A percentile compares a stretch with the other conserved stretches of the same genome.
Evolutionary conservation across 2,797 vertebrate genomes (phyloP).

Genomic region (Halcyon leucocephala): DNA sequence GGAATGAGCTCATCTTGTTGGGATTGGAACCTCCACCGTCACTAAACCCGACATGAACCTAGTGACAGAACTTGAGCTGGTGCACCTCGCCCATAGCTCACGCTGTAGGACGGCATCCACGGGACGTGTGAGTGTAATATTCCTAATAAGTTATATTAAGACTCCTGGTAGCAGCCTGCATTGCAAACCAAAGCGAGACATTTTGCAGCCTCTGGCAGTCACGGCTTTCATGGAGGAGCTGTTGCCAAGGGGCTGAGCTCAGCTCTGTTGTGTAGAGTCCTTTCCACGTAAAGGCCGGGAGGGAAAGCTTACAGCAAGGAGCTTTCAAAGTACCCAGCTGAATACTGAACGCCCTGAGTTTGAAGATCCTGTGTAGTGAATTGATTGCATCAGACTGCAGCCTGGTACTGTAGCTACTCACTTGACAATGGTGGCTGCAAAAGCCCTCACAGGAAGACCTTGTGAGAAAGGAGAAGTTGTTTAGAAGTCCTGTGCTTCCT

Average conservation of each 20-base stretch:
- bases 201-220: background rate
- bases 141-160: background rate
- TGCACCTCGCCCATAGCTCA: fast-evolving
- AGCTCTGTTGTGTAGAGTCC: background rate
- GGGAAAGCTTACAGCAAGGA: background rate
- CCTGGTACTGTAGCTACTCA: background rate
- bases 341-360: fast-evolving
- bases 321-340: background rate
- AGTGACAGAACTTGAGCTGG: background rate
- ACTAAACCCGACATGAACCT: background rate
- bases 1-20: background rate
- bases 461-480: slow-evolving; percentile 8
- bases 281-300: background rate
- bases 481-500: background rate
- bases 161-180: background rate
- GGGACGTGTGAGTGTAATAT: background rate
- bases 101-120: background rate
- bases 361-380: background rate
- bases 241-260: background rate
- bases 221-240: background rate
- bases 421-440: background rate
- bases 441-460: background rate
- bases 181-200: background rate
- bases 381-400: background rate
- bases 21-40: background rate